Base-by-base conservation (phyloP, 2,888 invertebrate genomes). In the Mythimna vitellina region DNA sequence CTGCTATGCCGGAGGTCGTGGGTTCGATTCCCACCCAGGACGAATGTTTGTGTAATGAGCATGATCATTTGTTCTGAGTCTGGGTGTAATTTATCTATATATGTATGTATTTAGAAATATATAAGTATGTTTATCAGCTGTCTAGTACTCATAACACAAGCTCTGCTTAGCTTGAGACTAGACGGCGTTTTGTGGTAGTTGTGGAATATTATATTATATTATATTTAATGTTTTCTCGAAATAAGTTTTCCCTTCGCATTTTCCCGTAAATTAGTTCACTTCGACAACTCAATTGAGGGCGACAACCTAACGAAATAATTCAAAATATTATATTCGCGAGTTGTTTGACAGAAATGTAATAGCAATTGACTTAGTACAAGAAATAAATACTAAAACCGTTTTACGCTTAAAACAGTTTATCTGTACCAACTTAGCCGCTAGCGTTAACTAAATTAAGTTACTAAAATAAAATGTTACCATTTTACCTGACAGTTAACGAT, bases 361-460 rank as follows among this genome's bases (percentile, higher is more conserved):
- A 82, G 73, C 75, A 72, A 66, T 32, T 71, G 51, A 77, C 78
- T 61, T 71, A 66, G 80, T 73, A 77, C 80, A 66, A 76, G 79
- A 58, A 82, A 82, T 67, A 66, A 72, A 79, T 64, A 57, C 22
- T 42, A n/a, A 20, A 65, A 51, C 61, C 20, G 54, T 64, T 72
- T 72, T 42, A 22, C 70, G 53, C 12, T 58, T 57, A 70, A 65
- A 65, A 49, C 57, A 22, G 49, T 65, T 54, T 29, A 29, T 70
- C 22, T 49, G 29, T n/a, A 61, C 76, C 46, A 75, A 53, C 74
- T 38, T 53, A 54, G 65, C 66, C 79, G 10, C 14, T 1, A 68
- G 79, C 65, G 58, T 20, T 60, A 74, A 60, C 35, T 67, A 82
- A 82, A 80, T 82, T 74, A 74, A 82, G 80, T 82, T 80, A 82